Conservation (phyloP, 2,797 vertebrate species). For the Alosa sapidissima region DNA sequence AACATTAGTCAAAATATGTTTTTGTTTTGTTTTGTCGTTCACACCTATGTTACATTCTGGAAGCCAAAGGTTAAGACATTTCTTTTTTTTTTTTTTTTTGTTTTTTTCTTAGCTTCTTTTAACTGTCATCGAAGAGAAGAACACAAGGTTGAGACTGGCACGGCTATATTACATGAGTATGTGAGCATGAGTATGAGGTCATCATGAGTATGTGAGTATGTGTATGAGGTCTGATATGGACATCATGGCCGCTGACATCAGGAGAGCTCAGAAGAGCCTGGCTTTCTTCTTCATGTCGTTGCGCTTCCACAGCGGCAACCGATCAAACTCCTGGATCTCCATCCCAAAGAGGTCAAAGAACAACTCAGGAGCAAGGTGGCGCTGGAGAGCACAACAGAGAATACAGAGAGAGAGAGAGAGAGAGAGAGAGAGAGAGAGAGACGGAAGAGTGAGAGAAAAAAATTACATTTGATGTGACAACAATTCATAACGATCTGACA, state of each 20-base stretch:
- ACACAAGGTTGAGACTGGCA: conserved; percentile 30
- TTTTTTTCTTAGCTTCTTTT: not conserved
- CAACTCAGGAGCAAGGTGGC: conserved; percentile 85
- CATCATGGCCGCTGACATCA: conserved; percentile 3
- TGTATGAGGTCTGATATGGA: not conserved
- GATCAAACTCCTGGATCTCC: conserved; percentile 89
- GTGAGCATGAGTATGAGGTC: not conserved
- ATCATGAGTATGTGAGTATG: conserved; percentile 15
- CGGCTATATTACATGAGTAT: conserved; percentile 38
- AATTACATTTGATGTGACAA: not conserved
- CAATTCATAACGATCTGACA: not conserved
- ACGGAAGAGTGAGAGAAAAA: not conserved
- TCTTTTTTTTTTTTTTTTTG: not conserved
- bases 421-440: conserved; percentile 9
- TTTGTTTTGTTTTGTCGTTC: not conserved
- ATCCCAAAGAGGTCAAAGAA: conserved; percentile 92
- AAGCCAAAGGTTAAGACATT: conserved; percentile 23
- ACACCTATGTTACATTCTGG: conserved; percentile 16
- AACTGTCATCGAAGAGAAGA: not conserved
- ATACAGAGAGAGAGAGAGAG: not conserved
- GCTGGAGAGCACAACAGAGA: conserved; percentile 64
- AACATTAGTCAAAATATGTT: conserved; percentile 14
- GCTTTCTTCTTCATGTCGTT: conserved; percentile 94
- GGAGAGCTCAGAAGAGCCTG: conserved; percentile 83
- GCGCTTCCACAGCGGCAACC: conserved; percentile 94